phyloP scores from a whole-genome alignment of 2,797 vertebrate species.

The Gambusia yucatana region DNA sequence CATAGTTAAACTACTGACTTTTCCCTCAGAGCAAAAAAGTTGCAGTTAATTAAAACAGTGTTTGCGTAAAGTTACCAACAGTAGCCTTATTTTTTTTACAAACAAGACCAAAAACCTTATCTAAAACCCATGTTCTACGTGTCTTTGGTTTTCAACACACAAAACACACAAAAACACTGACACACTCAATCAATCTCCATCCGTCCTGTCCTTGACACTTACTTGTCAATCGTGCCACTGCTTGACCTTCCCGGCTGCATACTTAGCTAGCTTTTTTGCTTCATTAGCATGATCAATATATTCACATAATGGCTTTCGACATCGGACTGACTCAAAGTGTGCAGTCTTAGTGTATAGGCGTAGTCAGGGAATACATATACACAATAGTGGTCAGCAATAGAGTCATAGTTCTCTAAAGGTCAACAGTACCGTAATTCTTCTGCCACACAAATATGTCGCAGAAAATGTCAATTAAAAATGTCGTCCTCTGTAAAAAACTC shows the following conservation, averaged over 20 bases:
- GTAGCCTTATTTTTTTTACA: background rate
- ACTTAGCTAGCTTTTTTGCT: constrained; percentile 56
- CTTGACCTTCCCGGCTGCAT: constrained; percentile 57
- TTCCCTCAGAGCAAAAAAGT: constrained; percentile 57
- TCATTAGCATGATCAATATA: constrained; percentile 73
- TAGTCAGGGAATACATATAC: constrained; percentile 5
- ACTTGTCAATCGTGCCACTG: constrained; percentile 57
- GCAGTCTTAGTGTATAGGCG: constrained; percentile 8
- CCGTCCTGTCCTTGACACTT: constrained; percentile 35
- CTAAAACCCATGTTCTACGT: background rate
- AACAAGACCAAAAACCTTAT: background rate
- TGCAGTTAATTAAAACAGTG: constrained; percentile 29
- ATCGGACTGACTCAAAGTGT: constrained; percentile 38
- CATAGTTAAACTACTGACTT: constrained; percentile 65
- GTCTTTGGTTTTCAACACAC: background rate
- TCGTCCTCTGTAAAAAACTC: constrained; percentile 15
- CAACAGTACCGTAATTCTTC: background rate
- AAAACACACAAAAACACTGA: constrained; percentile 6
- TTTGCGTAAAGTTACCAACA: background rate
- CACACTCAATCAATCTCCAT: constrained; percentile 2
- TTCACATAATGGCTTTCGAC: constrained; percentile 52
- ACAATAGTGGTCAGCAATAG: background rate
- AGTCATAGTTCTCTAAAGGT: background rate
- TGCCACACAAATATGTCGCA: background rate
- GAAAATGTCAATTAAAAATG: constrained; percentile 7